A percentile compares a stretch with the other conserved stretches of the same genome.
Conservation (phyloP, 2,113 vertebrate genomes). For the cattle (Bos taurus) region DNA sequence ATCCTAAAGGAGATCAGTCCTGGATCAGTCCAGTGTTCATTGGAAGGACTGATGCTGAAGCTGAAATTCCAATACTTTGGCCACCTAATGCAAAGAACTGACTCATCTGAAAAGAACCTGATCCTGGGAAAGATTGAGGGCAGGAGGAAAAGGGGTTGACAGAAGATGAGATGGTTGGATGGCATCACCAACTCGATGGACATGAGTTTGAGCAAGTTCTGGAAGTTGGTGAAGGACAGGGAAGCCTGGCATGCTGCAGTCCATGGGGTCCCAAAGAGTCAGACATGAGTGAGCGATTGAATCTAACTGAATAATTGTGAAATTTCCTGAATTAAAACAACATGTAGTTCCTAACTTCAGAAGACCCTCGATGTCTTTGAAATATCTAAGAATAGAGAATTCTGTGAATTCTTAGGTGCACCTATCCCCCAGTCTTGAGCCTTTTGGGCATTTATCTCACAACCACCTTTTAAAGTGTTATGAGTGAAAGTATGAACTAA, state of each 20-base stretch:
- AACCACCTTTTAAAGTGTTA: background rate
- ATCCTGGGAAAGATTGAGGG: background rate
- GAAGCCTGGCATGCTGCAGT: background rate
- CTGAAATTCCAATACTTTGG: background rate
- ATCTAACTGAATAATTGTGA: background rate
- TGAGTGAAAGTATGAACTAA: background rate
- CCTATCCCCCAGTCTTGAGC: background rate
- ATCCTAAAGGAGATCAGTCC: background rate
- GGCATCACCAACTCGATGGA: background rate
- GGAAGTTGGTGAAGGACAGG: background rate
- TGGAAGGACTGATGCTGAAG: background rate
- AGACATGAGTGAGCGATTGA: background rate
- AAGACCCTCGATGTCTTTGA: background rate
- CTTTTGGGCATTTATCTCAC: background rate
- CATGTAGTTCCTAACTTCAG: background rate
- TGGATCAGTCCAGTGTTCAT: background rate
- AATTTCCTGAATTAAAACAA: constrained; percentile 6
- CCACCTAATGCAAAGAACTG: background rate
- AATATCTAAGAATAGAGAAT: constrained; percentile 7
- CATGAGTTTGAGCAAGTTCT: background rate
- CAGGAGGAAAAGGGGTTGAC: background rate
- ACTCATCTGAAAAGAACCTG: background rate
- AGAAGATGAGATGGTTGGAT: background rate
- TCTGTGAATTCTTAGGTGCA: background rate
- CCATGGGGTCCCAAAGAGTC: background rate